Evolutionary conservation across 1,140 invertebrate genomes (phyloP), one percentile per base, ranked within the genome.

Genomic region (Euschistus heros): DNA sequence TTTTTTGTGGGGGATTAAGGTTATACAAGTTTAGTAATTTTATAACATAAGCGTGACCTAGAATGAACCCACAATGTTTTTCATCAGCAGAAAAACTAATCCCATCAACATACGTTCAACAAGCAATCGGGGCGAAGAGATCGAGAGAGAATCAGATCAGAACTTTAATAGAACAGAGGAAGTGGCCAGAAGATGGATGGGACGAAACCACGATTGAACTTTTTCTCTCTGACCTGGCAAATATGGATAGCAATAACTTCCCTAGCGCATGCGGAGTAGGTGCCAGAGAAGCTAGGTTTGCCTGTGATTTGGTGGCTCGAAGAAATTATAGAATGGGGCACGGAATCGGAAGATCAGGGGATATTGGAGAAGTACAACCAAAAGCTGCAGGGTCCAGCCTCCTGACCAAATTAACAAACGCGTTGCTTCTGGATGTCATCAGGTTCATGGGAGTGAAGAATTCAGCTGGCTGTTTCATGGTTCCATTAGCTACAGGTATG

Each of bases 401-500:
- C 26, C 76, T 94, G 66, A 85, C 84, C 70, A 84, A 84, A 74
- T 73, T 94, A 30, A 85, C 88, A n/a, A 92, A 92, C 75, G 76
- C 80, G 37, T 74, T 94, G 62, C 80, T 87, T 0, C 73, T 88
- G 52, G 86, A 92, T 79, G 78, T 84, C 8, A 80, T 91, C 50
- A 80, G 82, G 72, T 74, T 80, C 50, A 78, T 84, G 74, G 88
- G 85, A 74, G 73, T 86, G 66, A 75, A 79, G 71, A 75, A 78
- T 74, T 75, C 78, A 67, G 74, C 77, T 7, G 79, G 79, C 37
- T 84, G 87, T 75, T 85, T 92, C 73, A 75, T 93, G 61, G 82
- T 89, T 42, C 91, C 91, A 24, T 82, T 91, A 78, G 89, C 89
- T 59, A 94, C 91, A 2, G 91, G 91, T 20, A 93, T 93, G 89